Evolutionary conservation across 2,888 invertebrate genomes (phyloP).

Genomic region (Dichetophora obliterata): DNA sequence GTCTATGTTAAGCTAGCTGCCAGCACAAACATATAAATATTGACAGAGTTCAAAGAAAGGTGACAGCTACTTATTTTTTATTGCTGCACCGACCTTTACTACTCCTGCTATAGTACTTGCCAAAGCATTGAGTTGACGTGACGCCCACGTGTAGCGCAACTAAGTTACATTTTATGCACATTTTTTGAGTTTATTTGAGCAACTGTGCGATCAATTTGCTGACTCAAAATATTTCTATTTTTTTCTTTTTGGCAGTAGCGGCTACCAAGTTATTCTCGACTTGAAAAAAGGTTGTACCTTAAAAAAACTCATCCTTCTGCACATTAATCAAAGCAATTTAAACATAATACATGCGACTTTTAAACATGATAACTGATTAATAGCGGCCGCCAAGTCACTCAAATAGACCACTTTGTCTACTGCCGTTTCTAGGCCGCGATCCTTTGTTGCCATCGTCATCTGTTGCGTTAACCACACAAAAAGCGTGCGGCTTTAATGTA

Average conservation of each 20-base stretch:
- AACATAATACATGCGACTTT: too few relatives aligned
- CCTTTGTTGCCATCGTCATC: too few relatives aligned
- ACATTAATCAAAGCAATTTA: too few relatives aligned
- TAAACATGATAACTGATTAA: too few relatives aligned
- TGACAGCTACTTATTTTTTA: slow-evolving; percentile 17
- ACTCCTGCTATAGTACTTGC: not conserved
- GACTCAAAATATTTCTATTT: not conserved
- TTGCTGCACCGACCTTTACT: not conserved
- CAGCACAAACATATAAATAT: not conserved
- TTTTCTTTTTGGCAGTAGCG: not conserved
- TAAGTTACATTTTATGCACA: not conserved
- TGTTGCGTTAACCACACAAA: too few relatives aligned
- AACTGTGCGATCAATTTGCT: slow-evolving; percentile 4
- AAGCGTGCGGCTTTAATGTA: too few relatives aligned
- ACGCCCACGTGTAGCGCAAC: slow-evolving; percentile 2
- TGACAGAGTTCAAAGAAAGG: not conserved
- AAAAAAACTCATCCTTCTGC: not conserved
- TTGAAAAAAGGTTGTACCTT: not conserved
- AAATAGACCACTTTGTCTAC: too few relatives aligned
- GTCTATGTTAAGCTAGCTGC: not conserved
- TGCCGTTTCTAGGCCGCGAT: too few relatives aligned
- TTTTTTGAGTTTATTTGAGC: not conserved
- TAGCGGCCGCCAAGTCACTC: too few relatives aligned
- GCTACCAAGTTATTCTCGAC: not conserved
- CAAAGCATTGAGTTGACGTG: not conserved